Conservation (phyloP, 2,797 vertebrate species). For the Pelobates cultripes region DNA sequence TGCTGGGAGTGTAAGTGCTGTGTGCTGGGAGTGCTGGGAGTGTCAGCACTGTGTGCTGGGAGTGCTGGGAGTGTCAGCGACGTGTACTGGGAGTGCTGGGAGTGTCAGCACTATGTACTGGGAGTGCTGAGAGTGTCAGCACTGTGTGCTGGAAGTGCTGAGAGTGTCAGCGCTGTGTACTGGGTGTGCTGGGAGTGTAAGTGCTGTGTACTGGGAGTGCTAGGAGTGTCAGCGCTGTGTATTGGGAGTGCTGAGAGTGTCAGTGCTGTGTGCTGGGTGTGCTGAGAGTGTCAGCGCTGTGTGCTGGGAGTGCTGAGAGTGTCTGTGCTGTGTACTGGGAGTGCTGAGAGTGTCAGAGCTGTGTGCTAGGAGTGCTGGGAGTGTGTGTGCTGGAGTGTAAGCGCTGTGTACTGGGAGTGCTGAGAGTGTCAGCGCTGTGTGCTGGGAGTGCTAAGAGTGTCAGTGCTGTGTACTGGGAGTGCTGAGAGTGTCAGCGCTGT, state of each 20-base stretch:
- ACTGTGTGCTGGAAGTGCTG: too few relatives aligned
- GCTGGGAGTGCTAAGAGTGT: neutral
- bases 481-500: too few relatives aligned
- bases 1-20: too few relatives aligned
- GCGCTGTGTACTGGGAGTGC: neutral
- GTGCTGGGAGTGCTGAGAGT: neutral
- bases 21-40: too few relatives aligned
- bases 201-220: neutral
- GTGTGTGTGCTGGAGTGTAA: neutral
- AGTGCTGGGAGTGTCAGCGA: too few relatives aligned
- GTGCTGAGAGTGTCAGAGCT: neutral
- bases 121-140: too few relatives aligned
- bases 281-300: neutral
- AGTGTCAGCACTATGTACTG: too few relatives aligned
- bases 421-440: neutral
- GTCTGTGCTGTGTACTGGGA: neutral
- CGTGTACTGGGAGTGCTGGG: too few relatives aligned
- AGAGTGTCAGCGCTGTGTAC: too few relatives aligned
- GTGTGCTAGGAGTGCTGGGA: neutral
- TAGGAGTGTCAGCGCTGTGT: neutral
- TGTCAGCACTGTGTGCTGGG: too few relatives aligned
- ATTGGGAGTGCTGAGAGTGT: neutral
- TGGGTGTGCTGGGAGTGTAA: neutral
- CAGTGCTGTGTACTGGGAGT: too few relatives aligned
- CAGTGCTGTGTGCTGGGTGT: neutral